Evolutionary conservation across 1,140 invertebrate species (phyloP), one percentile per base, ranked within the genome.

Genomic region (Drosophila lini): DNA sequence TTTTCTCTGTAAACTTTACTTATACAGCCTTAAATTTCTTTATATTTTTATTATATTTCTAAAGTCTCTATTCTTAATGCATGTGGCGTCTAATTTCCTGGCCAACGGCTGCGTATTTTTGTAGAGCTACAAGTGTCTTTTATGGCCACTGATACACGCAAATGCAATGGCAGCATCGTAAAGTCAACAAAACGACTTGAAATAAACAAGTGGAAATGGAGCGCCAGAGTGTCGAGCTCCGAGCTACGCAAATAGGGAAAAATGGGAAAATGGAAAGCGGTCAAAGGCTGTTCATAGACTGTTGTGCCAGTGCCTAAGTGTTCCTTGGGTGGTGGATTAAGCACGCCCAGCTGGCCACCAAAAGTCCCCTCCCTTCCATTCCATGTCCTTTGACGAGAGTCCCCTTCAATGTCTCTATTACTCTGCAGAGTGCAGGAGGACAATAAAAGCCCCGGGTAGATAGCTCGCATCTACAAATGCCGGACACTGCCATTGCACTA

Each of bases 91-190:
- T 75, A 38, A 53, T 59, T 55, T 38, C 41, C 71, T 45, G 53
- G 16, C 70, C 6, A 11, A 41, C 22, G 45, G 4, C 5, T 48
- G 15, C 22, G 45, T 64, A 57, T 56, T 73, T 52, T 32, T 53
- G 7, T 28, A n/a, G 19, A 48, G 62, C 73, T 59, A 78, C 74
- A 78, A 78, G 75, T 78, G 74, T 53, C 60, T 40, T 70, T 70
- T 59, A 78, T 59, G 50, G 58, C 52, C 28, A 40, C 19, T 58
- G 68, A 41, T n/a, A 61, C 38, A 40, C 32, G 31, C 31, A 56
- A 63, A 42, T 77, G 56, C 75, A 77, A 44, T 67, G 61, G 50
- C 50, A 69, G 40, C 57, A 53, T 70, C 75, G 58, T 70, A 62
- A 78, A 63, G 70, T 80, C 45, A 71, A 61, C 47, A 76, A 34